These are phyloP conservation scores for Drosophila trapezifrons DNA, from an alignment of 1,140 invertebrate genomes.

Conservation along the genomic window DNA sequence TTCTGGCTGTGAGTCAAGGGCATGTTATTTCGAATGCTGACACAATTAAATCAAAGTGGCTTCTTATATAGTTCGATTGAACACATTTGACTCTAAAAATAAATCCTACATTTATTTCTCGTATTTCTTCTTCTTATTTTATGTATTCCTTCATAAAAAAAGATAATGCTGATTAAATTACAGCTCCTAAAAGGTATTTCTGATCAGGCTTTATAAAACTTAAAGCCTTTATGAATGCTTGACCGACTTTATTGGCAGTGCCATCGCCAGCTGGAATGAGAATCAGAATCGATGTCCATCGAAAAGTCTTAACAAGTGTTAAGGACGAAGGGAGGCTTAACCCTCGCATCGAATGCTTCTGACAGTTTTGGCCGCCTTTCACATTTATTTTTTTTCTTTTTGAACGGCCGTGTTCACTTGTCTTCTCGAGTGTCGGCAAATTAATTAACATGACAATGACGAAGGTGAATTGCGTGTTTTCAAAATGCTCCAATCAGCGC, in stretches of 20 bases:
- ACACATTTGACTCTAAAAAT: not conserved
- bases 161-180: too few species aligned
- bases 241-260: constrained; percentile 2
- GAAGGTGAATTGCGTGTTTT: constrained; percentile 80
- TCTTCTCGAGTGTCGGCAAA: constrained; percentile 73
- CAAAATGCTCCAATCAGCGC: constrained; percentile 50
- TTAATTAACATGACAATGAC: constrained; percentile 83
- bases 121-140: too few species aligned
- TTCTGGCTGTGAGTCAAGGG: not conserved
- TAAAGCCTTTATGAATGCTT: not conserved
- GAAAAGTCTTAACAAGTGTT: constrained; percentile 72
- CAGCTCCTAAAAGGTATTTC: not conserved
- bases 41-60: not conserved
- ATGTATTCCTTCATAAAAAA: not conserved
- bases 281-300: constrained; percentile 65
- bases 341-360: constrained; percentile 58
- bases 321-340: constrained; percentile 25
- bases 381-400: constrained; percentile 20
- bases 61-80: not conserved
- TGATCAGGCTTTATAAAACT: not conserved
- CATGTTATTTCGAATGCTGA: not conserved
- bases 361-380: constrained; percentile 54
- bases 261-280: constrained; percentile 3
- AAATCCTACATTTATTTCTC: too few species aligned
- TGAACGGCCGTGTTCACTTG: constrained; percentile 61